Base-by-base conservation (phyloP, 2,797 vertebrate genomes). In the Tenualosa ilisha region DNA sequence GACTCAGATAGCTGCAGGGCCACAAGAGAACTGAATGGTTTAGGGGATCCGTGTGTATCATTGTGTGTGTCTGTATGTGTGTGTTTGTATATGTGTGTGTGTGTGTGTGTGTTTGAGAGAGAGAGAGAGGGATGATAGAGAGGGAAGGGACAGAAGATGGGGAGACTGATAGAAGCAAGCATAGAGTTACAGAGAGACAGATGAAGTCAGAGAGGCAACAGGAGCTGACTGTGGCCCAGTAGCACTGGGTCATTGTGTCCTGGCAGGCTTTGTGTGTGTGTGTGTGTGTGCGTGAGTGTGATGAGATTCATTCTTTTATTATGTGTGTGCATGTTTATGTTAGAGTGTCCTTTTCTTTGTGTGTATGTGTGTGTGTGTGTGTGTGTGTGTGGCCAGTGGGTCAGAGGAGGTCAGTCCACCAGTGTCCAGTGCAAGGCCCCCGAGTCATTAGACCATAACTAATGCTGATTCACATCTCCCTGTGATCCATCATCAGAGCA, bases 391-490 rank as follows among this genome's bases (percentile, higher is more conserved):
- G 65, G 54, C 54, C 20, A 56, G 54, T 56, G 31, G 68, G 68
- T 75, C 68, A 79, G 40, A 46, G 72, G 37, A 79, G 72, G 72
- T 46, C 72, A 79, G 40, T 20, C 72, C 20, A 40, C 37, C 20
- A 46, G 72, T 17, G 37, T 79, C 13, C 37, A 43, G 68, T 79
- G 72, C 37, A 2, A 43, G 15, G 37, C 72, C 72, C 40, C 22
- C 20, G 6, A 79, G 37, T 37, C 68, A 75, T 46, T 79, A 79
- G 72, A 79, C 72, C 72, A 79, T 43, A 79, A 79, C 37, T 79
- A 79, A 79, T 79, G 72, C 26, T 46, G 72, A 79, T 46, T 46
- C 72, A 79, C 40, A 79, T 79, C 72, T 79, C 72, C 40, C 3
- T 3, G 31, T 79, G 37, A 79, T 20, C 68, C 31, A 75, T 31